phyloP scores from a whole-genome alignment of 2,797 vertebrate genomes.

The Antennarius maculatus region DNA sequence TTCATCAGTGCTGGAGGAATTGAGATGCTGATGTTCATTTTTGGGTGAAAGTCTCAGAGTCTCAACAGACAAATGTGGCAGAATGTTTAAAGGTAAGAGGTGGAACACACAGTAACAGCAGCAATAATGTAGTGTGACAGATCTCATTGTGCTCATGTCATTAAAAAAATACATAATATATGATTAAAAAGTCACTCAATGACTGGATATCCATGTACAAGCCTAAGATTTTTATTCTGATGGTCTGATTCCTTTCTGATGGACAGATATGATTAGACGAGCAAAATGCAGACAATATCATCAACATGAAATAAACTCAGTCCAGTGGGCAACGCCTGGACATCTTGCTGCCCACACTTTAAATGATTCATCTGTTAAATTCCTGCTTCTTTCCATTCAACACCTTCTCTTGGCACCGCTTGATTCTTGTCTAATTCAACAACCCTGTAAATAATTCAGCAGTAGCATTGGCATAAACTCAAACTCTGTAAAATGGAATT shows the following conservation, averaged over 20 bases:
- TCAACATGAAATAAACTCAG: neutral
- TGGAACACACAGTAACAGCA: neutral
- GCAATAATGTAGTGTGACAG: too few relatives aligned
- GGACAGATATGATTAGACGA: neutral
- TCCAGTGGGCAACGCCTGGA: neutral
- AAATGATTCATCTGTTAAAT: slow-evolving; percentile 34
- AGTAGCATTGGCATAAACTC: slow-evolving; percentile 18
- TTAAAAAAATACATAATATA: neutral
- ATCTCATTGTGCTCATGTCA: too few relatives aligned
- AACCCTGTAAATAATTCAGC: slow-evolving; percentile 67
- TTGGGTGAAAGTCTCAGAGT: too few relatives aligned
- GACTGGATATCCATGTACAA: slow-evolving; percentile 9
- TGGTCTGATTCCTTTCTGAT: neutral
- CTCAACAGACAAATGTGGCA: neutral
- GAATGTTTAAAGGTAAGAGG: neutral
- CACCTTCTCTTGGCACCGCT: slow-evolving; percentile 33
- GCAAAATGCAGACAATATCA: neutral
- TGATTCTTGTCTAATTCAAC: slow-evolving; percentile 33
- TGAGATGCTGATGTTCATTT: neutral
- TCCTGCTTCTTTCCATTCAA: slow-evolving; percentile 28
- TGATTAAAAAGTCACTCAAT: slow-evolving; percentile 17
- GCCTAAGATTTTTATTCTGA: slow-evolving; percentile 22
- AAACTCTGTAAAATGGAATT: slow-evolving; percentile 4
- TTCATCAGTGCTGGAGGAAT: neutral
- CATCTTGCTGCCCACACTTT: slow-evolving; percentile 6